phyloP scores from a whole-genome alignment of 2,888 invertebrate species.

The Stramonita haemastoma region DNA sequence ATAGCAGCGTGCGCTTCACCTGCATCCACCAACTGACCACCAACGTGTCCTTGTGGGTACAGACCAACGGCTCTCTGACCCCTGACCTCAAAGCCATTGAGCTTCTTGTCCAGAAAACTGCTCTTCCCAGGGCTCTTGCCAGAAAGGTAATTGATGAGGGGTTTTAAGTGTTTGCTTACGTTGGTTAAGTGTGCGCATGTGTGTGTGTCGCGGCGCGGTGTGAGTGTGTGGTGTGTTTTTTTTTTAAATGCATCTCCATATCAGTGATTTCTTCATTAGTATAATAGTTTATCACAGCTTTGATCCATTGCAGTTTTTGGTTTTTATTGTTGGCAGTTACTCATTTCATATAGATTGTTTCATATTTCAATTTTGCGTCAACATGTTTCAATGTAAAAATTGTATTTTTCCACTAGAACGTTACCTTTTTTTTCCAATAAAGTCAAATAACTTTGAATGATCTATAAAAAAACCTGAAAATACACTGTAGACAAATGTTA shows the following conservation, averaged over 20 bases:
- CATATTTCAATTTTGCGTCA: no score
- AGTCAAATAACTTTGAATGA: no score
- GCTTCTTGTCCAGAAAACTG: constrained; percentile 55
- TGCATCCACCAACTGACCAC: constrained; percentile 40
- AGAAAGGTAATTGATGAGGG: constrained; percentile 45
- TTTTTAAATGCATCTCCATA: no score
- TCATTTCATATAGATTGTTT: no score
- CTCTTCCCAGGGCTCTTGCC: constrained; percentile 53
- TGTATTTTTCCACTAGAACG: no score
- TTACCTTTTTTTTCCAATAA: no score
- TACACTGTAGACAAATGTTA: no score
- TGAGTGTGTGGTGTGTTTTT: background rate
- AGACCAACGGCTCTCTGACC: constrained; percentile 44
- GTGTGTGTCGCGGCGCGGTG: background rate
- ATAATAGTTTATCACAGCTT: no score
- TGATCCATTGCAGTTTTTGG: background rate
- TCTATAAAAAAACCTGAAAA: no score
- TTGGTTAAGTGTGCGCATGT: background rate
- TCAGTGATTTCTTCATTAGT: no score
- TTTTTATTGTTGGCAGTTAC: no score
- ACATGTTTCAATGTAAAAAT: no score
- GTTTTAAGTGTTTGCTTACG: background rate
- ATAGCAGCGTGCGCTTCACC: constrained; percentile 37
- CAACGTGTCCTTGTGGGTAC: constrained; percentile 43
- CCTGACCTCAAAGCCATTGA: constrained; percentile 35